Base-by-base conservation (phyloP, 2,888 invertebrate species). In the Hyalella azteca region DNA sequence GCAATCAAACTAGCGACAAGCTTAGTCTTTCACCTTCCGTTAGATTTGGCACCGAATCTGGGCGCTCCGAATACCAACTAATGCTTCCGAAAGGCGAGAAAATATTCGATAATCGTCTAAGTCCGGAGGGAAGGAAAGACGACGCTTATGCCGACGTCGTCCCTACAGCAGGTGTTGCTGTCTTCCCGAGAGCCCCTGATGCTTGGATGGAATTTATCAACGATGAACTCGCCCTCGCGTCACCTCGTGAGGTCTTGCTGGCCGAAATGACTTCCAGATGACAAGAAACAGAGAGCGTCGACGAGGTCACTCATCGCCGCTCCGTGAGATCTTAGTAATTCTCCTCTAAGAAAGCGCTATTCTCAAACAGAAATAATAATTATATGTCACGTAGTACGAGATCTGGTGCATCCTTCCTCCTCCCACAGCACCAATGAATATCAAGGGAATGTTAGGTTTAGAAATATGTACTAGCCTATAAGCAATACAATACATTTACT, bases 191-290 rank as follows among this genome's bases (percentile, higher is more conserved):
- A 59, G 15, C 59, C 7, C 13, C 59, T 5, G 59, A 59, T 1
- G 59, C 29, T 59, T 59, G 59, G 59, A 59, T 59, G 59, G 59
- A 59, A 15, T 59, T 59, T 13, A 59, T 59, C 19, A 59, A 32
- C 5, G 59, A 59, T 59, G 59, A 59, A 15, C 59, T 59, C 29
- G 15, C 32, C 7, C 29, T 13, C 59, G 32, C 59, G 2, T 59
- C 59, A 59, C 59, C 59, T 32, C 59, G 32, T 7, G 59, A 59
- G 32, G 59, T 59, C 59, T 32, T 59, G 7, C 32, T 59, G 22
- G 32, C 59, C 15, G 59, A 59, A 59, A 59, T 59, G 32, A 26
- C 7, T 32, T 59, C 59, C 59, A 59, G 59, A 59, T 59, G 59
- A 59, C 59, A 59, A 29, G 32, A 59, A 59, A 59, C 26, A 29